Conservation (phyloP, 2,888 invertebrate species). For the Dichetophora obliterata region DNA sequence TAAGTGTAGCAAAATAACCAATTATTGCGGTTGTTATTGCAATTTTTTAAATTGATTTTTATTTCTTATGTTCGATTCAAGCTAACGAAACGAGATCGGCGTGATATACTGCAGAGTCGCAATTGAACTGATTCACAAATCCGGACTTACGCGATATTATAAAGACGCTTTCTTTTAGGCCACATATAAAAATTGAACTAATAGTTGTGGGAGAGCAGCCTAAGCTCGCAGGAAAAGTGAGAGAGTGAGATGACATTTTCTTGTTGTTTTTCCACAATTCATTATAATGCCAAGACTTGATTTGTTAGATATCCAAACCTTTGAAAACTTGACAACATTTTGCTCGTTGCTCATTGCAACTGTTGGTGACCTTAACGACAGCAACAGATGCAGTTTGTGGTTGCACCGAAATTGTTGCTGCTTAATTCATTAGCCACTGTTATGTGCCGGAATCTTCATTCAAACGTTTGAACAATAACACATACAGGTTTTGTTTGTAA, state of each 20-base stretch:
- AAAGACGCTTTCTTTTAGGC: conserved; percentile 35
- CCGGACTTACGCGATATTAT: conserved; percentile 36
- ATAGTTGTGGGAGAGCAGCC: not conserved
- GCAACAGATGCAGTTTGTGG: not conserved
- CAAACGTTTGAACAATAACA: too few species aligned
- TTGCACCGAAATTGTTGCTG: not conserved
- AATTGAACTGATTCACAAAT: conserved; percentile 33
- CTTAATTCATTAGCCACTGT: too few species aligned
- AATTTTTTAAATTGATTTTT: not conserved
- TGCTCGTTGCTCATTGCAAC: not conserved
- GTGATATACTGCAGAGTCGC: conserved; percentile 22
- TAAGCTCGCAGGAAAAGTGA: too few species aligned
- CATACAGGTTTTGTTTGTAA: not conserved
- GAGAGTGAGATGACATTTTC: too few species aligned
- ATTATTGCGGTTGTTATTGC: conserved; percentile 1
- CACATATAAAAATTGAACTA: not conserved
- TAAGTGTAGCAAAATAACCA: conserved; percentile 18
- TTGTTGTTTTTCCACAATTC: not conserved
- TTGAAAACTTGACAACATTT: not conserved
- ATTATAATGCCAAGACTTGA: not conserved
- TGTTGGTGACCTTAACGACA: not conserved
- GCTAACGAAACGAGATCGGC: conserved; percentile 21
- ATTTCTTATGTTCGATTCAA: not conserved
- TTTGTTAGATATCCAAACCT: not conserved
- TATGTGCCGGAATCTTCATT: too few species aligned